A percentile compares a stretch with the other conserved stretches of the same genome.
These are phyloP conservation scores for Sthenelais limicola DNA, from an alignment of 2,888 invertebrate genomes.

Conservation along the genomic window DNA sequence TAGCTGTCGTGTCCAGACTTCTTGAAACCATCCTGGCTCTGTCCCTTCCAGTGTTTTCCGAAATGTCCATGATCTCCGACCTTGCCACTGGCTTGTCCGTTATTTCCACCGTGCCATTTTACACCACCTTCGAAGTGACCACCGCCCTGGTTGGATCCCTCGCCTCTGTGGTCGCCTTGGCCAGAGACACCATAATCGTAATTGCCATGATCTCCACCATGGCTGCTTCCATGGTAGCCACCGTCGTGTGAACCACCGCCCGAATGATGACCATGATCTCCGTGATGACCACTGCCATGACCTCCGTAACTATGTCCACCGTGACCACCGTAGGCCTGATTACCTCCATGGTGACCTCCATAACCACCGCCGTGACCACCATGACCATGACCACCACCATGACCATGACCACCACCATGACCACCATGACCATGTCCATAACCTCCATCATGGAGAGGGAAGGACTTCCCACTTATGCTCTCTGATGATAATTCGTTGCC, in stretches of 20 bases:
- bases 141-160: conserved; percentile 34
- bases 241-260: conserved; percentile 9
- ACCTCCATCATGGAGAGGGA: conserved; percentile 11
- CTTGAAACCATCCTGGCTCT: conserved; percentile 34
- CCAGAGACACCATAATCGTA: conserved; percentile 2
- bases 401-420: neutral
- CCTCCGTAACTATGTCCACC: neutral
- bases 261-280: neutral
- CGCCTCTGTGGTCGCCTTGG: conserved; percentile 37
- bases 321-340: neutral
- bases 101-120: conserved; percentile 40
- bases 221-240: conserved; percentile 24
- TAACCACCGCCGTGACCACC: neutral
- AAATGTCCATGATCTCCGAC: conserved; percentile 39
- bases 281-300: conserved; percentile 1
- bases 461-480: conserved; percentile 26
- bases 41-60: conserved; percentile 24
- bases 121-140: conserved; percentile 34
- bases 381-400: neutral
- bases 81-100: conserved; percentile 34
- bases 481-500: too few relatives aligned
- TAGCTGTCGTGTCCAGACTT: conserved; percentile 26
- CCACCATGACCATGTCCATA: neutral
- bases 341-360: neutral
- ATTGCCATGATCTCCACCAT: conserved; percentile 31